Conservation (phyloP, 2,888 invertebrate species). For the Melanophora roralis region DNA sequence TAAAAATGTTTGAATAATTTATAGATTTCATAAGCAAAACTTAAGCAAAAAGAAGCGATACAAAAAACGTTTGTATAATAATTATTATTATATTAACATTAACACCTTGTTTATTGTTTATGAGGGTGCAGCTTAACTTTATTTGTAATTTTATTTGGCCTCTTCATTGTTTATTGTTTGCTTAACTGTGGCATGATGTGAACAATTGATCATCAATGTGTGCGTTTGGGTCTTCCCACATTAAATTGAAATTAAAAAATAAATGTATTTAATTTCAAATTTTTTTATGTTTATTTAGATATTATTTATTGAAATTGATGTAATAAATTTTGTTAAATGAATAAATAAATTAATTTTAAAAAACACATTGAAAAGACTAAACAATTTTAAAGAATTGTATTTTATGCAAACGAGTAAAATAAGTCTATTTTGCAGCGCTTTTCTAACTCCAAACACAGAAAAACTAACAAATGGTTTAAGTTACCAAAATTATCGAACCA, state of each 20-base stretch:
- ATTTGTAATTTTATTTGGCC: slow-evolving; percentile 17
- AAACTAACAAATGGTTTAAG: too few species aligned
- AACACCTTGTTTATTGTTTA: slow-evolving; percentile 54
- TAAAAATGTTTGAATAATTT: slow-evolving; percentile 48
- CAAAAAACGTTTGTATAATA: slow-evolving; percentile 31
- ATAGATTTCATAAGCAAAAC: slow-evolving; percentile 42
- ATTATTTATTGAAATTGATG: slow-evolving; percentile 50
- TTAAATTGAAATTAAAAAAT: slow-evolving; percentile 43
- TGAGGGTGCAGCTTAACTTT: slow-evolving; percentile 53
- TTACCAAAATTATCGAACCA: too few species aligned
- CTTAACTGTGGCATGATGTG: slow-evolving; percentile 16
- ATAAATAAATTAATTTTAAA: slow-evolving; percentile 43
- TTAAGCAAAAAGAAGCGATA: slow-evolving; percentile 2
- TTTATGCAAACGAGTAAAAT: too few species aligned
- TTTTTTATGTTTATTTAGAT: slow-evolving; percentile 12
- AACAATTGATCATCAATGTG: neutral
- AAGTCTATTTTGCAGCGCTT: too few species aligned
- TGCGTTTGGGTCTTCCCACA: slow-evolving; percentile 54
- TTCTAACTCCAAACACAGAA: too few species aligned
- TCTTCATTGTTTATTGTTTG: slow-evolving; percentile 20
- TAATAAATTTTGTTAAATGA: slow-evolving; percentile 46
- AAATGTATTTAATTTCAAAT: too few species aligned
- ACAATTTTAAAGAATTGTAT: neutral
- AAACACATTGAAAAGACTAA: neutral
- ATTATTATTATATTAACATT: slow-evolving; percentile 55